Conservation (phyloP, 2,888 invertebrate species). For the Xylocampa areola region DNA sequence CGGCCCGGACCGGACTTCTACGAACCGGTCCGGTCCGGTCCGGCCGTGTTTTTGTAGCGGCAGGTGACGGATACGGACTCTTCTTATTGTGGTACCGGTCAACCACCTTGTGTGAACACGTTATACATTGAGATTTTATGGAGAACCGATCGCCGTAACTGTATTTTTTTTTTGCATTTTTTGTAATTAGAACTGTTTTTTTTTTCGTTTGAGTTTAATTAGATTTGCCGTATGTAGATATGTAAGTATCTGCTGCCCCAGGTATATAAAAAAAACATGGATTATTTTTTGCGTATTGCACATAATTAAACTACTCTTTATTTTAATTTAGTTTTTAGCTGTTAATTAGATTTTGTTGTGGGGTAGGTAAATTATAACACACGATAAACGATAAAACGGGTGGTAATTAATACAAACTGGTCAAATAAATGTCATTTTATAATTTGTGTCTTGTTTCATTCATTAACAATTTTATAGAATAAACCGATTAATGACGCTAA, state of each 20-base stretch:
- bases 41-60: conserved; percentile 82
- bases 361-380: too few relatives aligned
- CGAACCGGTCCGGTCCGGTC: conserved; percentile 60
- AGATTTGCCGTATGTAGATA: conserved; percentile 11
- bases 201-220: conserved; percentile 48
- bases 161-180: conserved; percentile 28
- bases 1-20: conserved; percentile 58
- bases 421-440: too few relatives aligned
- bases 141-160: conserved; percentile 53
- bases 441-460: too few relatives aligned
- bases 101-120: conserved; percentile 76
- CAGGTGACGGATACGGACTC: conserved; percentile 83
- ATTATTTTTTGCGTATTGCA: background rate
- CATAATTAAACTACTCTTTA: too few relatives aligned
- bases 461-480: too few relatives aligned
- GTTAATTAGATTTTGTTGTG: too few relatives aligned
- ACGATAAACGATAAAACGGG: too few relatives aligned
- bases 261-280: conserved; percentile 8
- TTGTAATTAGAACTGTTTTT: conserved; percentile 16
- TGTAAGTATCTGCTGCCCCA: background rate
- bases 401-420: too few relatives aligned
- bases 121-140: conserved; percentile 63
- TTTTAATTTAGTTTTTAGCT: too few relatives aligned
- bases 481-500: too few relatives aligned
- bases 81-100: conserved; percentile 81